These are phyloP conservation scores for Aphidius ervi DNA, from an alignment of 1,140 invertebrate species.

Conservation along the genomic window DNA sequence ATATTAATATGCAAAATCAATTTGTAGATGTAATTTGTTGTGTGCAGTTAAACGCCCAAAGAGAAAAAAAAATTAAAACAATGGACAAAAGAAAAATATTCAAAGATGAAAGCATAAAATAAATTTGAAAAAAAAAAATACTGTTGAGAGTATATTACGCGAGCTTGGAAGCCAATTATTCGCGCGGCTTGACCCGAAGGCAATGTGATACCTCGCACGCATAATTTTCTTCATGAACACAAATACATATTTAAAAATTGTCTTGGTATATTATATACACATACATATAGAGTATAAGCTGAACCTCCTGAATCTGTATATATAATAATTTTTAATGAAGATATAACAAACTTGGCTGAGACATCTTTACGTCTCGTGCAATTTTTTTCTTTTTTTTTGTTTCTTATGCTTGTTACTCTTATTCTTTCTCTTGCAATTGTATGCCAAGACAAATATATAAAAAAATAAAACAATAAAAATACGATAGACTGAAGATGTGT, in stretches of 20 bases:
- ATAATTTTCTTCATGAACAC: constrained; percentile 36
- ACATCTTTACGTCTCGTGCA: constrained; percentile 49
- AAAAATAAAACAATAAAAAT: neutral
- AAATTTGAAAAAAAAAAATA: constrained; percentile 10
- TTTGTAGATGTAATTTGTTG: too few relatives aligned
- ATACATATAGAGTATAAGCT: neutral
- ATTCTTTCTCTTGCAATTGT: constrained; percentile 27
- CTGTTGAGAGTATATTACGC: constrained; percentile 32
- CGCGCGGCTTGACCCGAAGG: constrained; percentile 35
- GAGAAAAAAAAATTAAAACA: too few relatives aligned
- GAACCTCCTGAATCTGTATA: constrained; percentile 38
- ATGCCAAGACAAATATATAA: constrained; percentile 2
- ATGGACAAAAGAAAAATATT: too few relatives aligned
- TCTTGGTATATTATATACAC: neutral
- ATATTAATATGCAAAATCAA: too few relatives aligned
- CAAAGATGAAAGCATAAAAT: constrained; percentile 2
- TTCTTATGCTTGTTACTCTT: constrained; percentile 38
- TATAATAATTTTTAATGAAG: constrained; percentile 46
- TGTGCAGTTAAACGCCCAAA: too few relatives aligned
- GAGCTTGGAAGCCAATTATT: constrained; percentile 46
- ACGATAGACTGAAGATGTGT: too few relatives aligned
- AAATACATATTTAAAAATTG: neutral
- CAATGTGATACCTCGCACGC: constrained; percentile 44
- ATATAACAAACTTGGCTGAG: constrained; percentile 48
- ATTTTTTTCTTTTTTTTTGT: constrained; percentile 19